phyloP scores from a whole-genome alignment of 2,113 vertebrate genomes.

The Notarius lentiginosus region DNA sequence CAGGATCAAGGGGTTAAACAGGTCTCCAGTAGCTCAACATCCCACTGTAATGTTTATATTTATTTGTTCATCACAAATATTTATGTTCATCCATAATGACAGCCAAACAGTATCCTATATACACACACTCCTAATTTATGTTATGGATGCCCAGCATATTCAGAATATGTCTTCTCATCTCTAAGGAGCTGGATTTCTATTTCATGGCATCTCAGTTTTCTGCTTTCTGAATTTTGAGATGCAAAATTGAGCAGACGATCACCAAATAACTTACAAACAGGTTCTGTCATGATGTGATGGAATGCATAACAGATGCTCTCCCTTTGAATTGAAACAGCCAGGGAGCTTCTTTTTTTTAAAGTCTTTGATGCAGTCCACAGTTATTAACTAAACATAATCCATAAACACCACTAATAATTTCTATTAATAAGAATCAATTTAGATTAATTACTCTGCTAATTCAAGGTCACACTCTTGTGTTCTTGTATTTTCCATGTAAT shows the following conservation, averaged over 20 bases:
- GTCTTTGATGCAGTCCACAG: neutral
- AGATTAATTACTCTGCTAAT: slow-evolving; percentile 26
- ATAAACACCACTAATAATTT: neutral
- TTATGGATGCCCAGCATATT: neutral
- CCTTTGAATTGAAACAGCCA: neutral
- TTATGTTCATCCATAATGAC: neutral
- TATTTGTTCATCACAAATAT: neutral
- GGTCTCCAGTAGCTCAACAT: neutral
- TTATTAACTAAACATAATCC: neutral
- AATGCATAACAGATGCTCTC: slow-evolving; percentile 18
- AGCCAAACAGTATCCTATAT: neutral
- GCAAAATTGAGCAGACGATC: neutral
- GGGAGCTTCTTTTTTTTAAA: neutral
- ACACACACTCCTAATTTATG: neutral
- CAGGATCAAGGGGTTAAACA: neutral
- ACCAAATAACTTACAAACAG: slow-evolving; percentile 9
- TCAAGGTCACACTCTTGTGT: slow-evolving; percentile 8
- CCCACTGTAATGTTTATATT: neutral
- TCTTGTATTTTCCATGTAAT: neutral
- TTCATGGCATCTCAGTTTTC: neutral
- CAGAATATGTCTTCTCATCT: neutral
- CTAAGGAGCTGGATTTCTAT: neutral
- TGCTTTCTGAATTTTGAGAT: neutral
- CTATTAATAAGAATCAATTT: neutral
- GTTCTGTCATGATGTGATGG: neutral